A percentile compares a stretch with the other conserved stretches of the same genome.
phyloP scores from a whole-genome alignment of 2,113 vertebrate species.

The Chauna torquata region DNA sequence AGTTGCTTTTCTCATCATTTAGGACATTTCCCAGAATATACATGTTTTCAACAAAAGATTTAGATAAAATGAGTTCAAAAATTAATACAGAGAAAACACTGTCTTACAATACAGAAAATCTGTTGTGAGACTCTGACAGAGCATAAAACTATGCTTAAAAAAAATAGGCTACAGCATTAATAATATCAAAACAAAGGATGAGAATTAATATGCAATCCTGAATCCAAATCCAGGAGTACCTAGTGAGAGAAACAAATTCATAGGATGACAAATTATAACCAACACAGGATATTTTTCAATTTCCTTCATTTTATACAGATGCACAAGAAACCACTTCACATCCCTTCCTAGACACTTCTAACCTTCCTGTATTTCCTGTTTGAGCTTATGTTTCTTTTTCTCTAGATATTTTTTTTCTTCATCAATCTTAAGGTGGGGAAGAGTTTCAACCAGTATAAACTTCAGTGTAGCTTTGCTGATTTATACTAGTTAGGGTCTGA shows the following conservation, averaged over 20 bases:
- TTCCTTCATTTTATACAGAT: neutral
- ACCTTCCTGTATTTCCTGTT: neutral
- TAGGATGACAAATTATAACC: neutral
- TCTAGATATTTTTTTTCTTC: neutral
- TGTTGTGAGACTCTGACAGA: neutral
- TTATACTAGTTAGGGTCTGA: neutral
- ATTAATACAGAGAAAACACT: accelerated
- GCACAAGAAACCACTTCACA: neutral
- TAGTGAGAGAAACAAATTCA: neutral
- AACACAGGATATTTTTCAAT: neutral
- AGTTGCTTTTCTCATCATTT: neutral
- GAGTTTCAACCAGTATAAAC: neutral
- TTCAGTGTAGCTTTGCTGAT: neutral
- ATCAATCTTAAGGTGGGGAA: neutral
- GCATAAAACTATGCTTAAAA: neutral
- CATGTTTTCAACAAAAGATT: neutral
- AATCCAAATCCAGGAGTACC: neutral
- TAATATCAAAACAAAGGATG: neutral
- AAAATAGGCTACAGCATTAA: neutral
- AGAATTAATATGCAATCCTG: neutral
- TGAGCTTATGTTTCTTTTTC: neutral
- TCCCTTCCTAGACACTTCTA: neutral
- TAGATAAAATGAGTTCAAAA: neutral
- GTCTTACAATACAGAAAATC: neutral
- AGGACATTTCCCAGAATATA: neutral